Evolutionary conservation across 2,888 invertebrate genomes (phyloP).

Genomic region (Papilio gigon): DNA sequence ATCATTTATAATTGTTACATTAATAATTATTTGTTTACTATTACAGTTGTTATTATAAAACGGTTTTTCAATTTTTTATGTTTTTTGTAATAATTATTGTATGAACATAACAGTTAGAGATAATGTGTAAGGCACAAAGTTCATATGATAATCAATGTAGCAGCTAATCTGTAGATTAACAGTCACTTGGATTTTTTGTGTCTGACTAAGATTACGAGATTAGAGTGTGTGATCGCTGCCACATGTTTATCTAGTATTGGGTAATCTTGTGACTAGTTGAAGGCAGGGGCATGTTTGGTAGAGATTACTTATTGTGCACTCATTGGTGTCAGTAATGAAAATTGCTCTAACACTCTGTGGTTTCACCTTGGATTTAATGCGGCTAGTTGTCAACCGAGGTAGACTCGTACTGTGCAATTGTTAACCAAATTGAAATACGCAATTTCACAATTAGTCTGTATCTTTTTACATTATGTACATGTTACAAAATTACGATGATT

Average conservation of each 20-base stretch:
- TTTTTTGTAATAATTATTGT: too few relatives aligned
- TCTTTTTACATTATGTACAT: neutral
- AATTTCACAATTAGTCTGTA: neutral
- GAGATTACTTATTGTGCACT: neutral
- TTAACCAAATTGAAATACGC: neutral
- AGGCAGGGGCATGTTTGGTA: neutral
- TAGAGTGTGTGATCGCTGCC: neutral
- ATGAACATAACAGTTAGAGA: neutral
- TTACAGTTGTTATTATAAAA: too few relatives aligned
- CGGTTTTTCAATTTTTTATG: too few relatives aligned
- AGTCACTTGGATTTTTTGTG: neutral
- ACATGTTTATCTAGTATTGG: neutral
- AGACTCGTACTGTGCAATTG: neutral
- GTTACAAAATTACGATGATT: neutral
- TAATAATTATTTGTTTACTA: too few relatives aligned
- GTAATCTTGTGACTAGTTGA: neutral
- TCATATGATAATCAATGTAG: neutral
- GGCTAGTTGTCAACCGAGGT: neutral
- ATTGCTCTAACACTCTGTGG: neutral
- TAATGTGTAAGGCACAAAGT: neutral
- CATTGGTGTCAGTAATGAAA: neutral
- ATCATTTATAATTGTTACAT: too few relatives aligned
- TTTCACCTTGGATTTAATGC: slow-evolving; percentile 1
- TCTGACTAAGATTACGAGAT: neutral
- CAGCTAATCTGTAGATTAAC: neutral